These are phyloP conservation scores for Ceryle rudis DNA, from an alignment of 2,797 vertebrate genomes.

Conservation along the genomic window DNA sequence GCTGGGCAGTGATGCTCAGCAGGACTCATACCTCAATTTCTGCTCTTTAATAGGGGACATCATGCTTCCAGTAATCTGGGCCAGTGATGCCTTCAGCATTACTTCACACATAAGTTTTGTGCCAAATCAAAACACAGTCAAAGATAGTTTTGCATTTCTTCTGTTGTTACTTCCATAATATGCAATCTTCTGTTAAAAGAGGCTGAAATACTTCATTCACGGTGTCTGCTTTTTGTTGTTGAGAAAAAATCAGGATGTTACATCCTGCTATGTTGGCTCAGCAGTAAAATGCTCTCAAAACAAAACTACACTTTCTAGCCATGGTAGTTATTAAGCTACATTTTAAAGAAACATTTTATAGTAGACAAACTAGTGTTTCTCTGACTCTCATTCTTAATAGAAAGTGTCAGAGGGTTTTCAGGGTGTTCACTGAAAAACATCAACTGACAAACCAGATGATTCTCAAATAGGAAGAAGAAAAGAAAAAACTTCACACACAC, in stretches of 20 bases:
- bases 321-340: not conserved
- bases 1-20: not conserved
- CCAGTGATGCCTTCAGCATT: accelerated
- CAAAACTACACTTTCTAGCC: not conserved
- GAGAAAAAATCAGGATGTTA: not conserved
- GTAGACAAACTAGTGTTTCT: not conserved
- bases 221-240: not conserved
- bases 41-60: not conserved
- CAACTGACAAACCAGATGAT: not conserved
- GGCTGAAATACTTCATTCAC: not conserved
- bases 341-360: not conserved
- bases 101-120: not conserved
- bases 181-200: accelerated
- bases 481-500: accelerated
- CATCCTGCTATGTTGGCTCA: not conserved
- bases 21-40: not conserved
- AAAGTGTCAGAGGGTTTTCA: not conserved
- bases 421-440: not conserved
- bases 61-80: not conserved
- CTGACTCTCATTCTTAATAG: not conserved
- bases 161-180: not conserved
- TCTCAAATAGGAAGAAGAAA: not conserved
- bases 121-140: not conserved
- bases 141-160: not conserved
- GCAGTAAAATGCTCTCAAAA: not conserved